Evolutionary conservation across 2,888 invertebrate species (phyloP).

Genomic region (Aromia moschata): DNA sequence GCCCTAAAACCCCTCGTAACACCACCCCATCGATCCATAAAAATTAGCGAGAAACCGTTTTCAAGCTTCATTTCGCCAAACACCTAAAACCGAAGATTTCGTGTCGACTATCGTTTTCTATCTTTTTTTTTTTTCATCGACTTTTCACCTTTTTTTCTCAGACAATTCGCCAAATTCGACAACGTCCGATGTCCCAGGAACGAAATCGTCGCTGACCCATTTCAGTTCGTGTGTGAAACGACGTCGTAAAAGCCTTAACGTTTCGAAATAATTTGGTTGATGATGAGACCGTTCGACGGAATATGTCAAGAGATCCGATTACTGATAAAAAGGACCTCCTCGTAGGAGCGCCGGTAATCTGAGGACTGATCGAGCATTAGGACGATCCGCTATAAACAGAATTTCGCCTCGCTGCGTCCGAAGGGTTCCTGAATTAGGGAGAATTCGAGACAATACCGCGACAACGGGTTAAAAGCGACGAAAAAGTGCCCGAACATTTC

Average conservation of each 20-base stretch:
- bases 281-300: conserved; percentile 4
- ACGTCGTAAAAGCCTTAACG: conserved; percentile 13
- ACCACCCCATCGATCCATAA: not conserved
- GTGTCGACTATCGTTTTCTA: not conserved
- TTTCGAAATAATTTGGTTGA: not conserved
- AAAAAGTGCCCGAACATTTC: no score
- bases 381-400: conserved; percentile 40
- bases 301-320: conserved; percentile 37
- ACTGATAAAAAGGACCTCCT: conserved; percentile 46
- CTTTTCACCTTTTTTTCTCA: no score
- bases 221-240: conserved; percentile 4
- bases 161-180: not conserved
- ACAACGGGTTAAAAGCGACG: no score
- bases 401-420: conserved; percentile 42
- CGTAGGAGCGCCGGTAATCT: conserved; percentile 46
- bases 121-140: not conserved
- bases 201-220: not conserved
- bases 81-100: not conserved
- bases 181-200: not conserved
- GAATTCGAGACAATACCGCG: no score
- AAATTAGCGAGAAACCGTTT: not conserved
- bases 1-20: no score
- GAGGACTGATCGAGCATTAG: conserved; percentile 50
- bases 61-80: not conserved
- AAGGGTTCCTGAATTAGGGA: no score